phyloP scores from a whole-genome alignment of 1,140 invertebrate genomes.

The Hestina assimilis region DNA sequence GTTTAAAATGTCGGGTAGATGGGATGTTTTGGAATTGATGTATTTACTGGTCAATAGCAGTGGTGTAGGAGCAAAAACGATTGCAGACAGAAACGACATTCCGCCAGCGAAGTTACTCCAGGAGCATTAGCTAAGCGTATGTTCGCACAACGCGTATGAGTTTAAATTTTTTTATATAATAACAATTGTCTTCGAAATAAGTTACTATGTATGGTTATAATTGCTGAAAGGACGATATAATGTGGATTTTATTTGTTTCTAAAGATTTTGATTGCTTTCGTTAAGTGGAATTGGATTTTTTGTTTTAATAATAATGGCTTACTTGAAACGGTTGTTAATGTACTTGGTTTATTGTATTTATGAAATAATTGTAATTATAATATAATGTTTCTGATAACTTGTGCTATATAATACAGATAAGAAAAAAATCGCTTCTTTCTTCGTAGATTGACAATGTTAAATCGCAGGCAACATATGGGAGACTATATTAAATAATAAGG shows the following conservation, averaged over 20 bases:
- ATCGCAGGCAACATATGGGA: too few species aligned
- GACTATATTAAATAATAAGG: too few species aligned
- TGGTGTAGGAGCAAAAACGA: slow-evolving; percentile 57
- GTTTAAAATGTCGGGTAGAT: neutral
- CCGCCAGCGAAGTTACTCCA: slow-evolving; percentile 38
- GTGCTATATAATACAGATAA: too few species aligned
- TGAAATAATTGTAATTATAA: too few species aligned
- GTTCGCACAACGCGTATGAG: slow-evolving; percentile 32
- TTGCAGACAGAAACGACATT: slow-evolving; percentile 58
- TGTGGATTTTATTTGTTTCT: neutral
- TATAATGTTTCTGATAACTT: too few species aligned
- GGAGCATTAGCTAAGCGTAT: slow-evolving; percentile 56
- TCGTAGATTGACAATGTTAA: too few species aligned
- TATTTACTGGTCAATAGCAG: slow-evolving; percentile 53
- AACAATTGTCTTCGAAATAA: neutral
- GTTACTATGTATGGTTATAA: neutral
- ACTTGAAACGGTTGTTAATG: too few species aligned
- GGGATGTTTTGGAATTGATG: neutral
- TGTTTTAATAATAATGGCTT: too few species aligned
- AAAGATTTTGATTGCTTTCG: neutral
- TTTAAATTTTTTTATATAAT: neutral
- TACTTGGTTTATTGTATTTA: too few species aligned
- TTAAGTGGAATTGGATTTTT: neutral
- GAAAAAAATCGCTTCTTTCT: too few species aligned
- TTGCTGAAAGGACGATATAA: neutral